phyloP scores from a whole-genome alignment of 2,888 invertebrate species.

The Hypolimnas misippus region DNA sequence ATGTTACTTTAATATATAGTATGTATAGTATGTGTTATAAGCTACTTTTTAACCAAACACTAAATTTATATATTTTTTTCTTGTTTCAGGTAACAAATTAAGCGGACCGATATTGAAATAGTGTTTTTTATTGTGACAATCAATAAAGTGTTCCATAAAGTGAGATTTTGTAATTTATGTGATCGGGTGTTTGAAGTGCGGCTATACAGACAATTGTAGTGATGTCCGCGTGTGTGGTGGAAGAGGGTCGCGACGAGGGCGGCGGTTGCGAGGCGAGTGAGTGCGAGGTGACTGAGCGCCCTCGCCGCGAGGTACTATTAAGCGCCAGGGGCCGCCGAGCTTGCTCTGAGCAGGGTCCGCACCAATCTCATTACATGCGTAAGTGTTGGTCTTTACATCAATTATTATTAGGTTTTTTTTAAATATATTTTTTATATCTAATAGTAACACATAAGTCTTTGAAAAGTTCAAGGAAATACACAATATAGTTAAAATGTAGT shows the following conservation, averaged over 20 bases:
- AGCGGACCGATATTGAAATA: neutral
- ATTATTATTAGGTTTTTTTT: conserved; percentile 9
- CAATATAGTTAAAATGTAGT: neutral
- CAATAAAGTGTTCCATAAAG: conserved; percentile 16
- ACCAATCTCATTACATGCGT: conserved; percentile 82
- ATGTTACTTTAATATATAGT: too few relatives aligned
- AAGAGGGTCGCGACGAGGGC: conserved; percentile 69
- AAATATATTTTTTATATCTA: too few relatives aligned
- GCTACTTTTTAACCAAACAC: too few relatives aligned
- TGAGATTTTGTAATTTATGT: conserved; percentile 15
- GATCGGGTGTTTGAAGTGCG: neutral
- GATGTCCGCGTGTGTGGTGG: conserved; percentile 77
- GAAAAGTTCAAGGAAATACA: neutral
- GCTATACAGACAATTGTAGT: conserved; percentile 17
- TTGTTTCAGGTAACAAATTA: conserved; percentile 36
- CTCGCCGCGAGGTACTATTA: conserved; percentile 80
- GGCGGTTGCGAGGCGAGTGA: conserved; percentile 48
- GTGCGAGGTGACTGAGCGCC: conserved; percentile 70
- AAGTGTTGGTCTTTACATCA: conserved; percentile 49
- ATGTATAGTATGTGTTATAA: too few relatives aligned
- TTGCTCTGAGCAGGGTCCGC: conserved; percentile 89
- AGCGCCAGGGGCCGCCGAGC: conserved; percentile 85
- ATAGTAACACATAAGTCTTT: neutral
- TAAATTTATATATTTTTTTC: too few relatives aligned
- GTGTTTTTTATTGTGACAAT: conserved; percentile 22